A percentile compares a stretch with the other conserved stretches of the same genome.
Conservation (phyloP, 2,113 vertebrate genomes). For the Spea bombifrons region DNA sequence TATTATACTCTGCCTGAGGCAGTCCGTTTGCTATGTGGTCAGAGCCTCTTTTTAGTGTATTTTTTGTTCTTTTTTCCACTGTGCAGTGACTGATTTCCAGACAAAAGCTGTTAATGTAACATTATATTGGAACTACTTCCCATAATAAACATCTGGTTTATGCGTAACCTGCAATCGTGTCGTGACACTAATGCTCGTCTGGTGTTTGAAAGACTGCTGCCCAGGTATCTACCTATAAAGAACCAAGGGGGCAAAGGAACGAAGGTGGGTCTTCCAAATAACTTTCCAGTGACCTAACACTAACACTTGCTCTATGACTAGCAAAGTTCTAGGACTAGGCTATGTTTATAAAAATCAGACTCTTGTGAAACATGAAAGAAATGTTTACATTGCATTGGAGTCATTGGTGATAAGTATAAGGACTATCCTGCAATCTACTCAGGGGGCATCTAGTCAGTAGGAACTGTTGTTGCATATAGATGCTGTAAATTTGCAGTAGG, state of each 20-base stretch:
- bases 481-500: too few species aligned
- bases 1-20: neutral
- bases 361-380: too few species aligned
- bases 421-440: too few species aligned
- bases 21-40: neutral
- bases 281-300: too few species aligned
- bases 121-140: neutral
- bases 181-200: neutral
- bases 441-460: too few species aligned
- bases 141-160: conserved; percentile 12
- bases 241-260: neutral
- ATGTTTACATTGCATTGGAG: too few species aligned
- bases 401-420: too few species aligned
- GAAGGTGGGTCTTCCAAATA: too few species aligned
- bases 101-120: neutral
- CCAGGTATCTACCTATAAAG: neutral
- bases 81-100: neutral
- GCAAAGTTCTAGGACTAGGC: too few species aligned
- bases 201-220: conserved; percentile 11
- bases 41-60: neutral
- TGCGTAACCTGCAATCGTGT: neutral
- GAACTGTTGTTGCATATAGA: too few species aligned
- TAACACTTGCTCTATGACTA: too few species aligned
- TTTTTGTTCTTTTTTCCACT: neutral
- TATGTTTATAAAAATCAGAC: too few species aligned